These are phyloP conservation scores for Peromyscus aztecus DNA, from an alignment of 2,797 vertebrate species.

Conservation along the genomic window DNA sequence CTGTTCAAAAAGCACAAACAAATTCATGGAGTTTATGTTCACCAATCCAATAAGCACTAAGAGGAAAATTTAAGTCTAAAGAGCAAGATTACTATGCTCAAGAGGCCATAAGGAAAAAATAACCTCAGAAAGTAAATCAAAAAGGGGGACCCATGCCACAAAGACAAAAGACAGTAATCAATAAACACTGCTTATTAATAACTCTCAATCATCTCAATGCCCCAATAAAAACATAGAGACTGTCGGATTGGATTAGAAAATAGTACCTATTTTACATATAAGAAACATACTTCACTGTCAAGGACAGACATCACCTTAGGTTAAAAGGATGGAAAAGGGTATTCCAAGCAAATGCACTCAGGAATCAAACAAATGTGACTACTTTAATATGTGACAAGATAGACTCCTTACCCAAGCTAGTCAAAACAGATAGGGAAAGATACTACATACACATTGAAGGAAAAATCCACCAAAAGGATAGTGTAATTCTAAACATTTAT, in stretches of 20 bases:
- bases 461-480: neutral
- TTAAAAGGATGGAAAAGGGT: neutral
- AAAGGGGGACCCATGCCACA: neutral
- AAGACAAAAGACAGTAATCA: neutral
- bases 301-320: neutral
- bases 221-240: neutral
- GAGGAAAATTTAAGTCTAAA: neutral
- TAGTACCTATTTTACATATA: neutral
- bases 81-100: neutral
- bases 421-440: neutral
- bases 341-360: neutral
- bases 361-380: neutral
- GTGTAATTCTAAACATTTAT: neutral
- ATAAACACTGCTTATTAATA: neutral
- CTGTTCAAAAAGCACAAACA: neutral
- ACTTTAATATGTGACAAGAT: neutral
- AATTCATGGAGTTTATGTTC: neutral
- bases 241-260: neutral
- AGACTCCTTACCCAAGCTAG: neutral
- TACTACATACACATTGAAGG: neutral
- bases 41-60: neutral
- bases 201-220: neutral
- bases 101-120: neutral
- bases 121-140: neutral
- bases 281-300: neutral